Evolutionary conservation across 1,140 invertebrate species (phyloP).

Genomic region (Euwallacea similis): DNA sequence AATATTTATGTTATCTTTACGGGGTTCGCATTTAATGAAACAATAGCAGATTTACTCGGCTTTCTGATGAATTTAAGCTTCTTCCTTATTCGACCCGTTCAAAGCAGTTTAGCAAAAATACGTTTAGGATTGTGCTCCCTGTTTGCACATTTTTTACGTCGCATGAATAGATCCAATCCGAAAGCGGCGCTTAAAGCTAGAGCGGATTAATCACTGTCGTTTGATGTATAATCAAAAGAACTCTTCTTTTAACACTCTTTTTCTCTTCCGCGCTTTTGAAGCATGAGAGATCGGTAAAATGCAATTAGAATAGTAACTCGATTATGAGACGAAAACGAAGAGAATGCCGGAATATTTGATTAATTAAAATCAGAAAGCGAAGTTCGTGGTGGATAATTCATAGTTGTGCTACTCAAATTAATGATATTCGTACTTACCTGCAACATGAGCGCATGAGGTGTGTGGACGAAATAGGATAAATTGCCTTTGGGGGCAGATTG

Average conservation of each 20-base stretch:
- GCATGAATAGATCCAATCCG: background rate
- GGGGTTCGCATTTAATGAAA: background rate
- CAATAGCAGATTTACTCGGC: background rate
- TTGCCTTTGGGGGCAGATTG: conserved; percentile 97
- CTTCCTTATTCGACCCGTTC: background rate
- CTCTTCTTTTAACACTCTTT: background rate
- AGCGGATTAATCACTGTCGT: conserved; percentile 11
- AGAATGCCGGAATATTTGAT: background rate
- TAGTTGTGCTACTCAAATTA: too few species aligned
- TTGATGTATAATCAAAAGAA: conserved; percentile 7
- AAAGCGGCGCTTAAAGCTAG: background rate
- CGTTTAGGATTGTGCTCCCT: too few species aligned
- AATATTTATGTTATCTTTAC: too few species aligned
- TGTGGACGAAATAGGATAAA: conserved; percentile 96
- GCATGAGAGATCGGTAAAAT: conserved; percentile 1
- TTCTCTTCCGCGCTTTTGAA: conserved; percentile 1
- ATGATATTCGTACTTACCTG: conserved; percentile 68
- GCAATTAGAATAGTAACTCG: background rate
- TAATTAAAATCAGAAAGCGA: background rate
- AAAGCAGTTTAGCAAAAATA: background rate
- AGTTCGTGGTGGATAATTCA: too few species aligned
- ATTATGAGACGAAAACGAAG: conserved; percentile 1
- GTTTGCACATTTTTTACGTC: too few species aligned
- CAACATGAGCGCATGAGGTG: conserved; percentile 97
- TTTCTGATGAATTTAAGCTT: background rate